These are phyloP conservation scores for Haemorhous mexicanus DNA, from an alignment of 2,113 vertebrate genomes.

Conservation along the genomic window DNA sequence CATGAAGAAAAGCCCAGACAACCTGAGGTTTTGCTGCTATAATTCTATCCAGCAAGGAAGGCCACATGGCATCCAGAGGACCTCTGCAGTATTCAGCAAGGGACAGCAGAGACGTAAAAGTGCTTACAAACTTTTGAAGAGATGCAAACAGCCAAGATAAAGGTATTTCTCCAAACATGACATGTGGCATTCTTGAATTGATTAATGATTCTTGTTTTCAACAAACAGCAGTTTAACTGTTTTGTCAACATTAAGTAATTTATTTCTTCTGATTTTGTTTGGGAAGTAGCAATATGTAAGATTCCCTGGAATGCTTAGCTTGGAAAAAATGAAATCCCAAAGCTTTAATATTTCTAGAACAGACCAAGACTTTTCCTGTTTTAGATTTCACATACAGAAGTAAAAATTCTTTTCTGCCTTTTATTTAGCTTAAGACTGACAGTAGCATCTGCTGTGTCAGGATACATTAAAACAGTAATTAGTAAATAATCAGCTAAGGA, in stretches of 20 bases:
- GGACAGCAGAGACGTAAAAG: background rate
- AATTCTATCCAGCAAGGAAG: background rate
- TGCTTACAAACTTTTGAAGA: background rate
- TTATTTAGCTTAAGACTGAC: background rate
- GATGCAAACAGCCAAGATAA: background rate
- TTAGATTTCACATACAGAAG: background rate
- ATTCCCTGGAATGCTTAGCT: background rate
- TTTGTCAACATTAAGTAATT: background rate
- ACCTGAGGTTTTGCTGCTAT: background rate
- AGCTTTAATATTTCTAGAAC: background rate
- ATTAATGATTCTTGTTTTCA: background rate
- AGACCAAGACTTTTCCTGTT: background rate
- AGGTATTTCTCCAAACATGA: background rate
- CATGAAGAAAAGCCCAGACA: background rate
- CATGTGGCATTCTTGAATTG: background rate
- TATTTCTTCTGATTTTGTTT: background rate
- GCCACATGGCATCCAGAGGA: background rate
- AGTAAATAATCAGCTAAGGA: background rate
- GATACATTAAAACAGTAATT: background rate
- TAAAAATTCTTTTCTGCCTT: background rate
- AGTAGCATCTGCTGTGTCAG: background rate
- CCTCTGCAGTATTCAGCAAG: background rate
- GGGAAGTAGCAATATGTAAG: background rate
- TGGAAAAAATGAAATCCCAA: background rate
- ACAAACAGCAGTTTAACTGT: background rate